phyloP scores from a whole-genome alignment of 2,113 vertebrate genomes.

The Rallus limicola region DNA sequence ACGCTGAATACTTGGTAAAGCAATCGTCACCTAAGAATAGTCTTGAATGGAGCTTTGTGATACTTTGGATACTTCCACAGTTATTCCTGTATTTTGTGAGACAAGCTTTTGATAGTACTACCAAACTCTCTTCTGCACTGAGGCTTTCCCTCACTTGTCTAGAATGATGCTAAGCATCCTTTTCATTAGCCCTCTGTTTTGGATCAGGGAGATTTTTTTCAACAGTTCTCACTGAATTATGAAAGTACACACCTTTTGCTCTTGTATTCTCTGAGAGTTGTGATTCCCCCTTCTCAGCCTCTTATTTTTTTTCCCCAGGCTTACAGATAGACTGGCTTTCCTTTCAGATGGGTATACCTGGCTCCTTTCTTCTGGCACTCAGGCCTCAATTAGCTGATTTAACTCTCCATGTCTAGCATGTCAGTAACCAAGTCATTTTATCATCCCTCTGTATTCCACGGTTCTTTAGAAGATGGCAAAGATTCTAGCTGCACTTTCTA shows the following conservation, averaged over 20 bases:
- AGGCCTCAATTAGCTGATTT: not conserved
- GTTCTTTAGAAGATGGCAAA: not conserved
- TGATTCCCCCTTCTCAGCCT: not conserved
- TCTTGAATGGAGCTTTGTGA: not conserved
- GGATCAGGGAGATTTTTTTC: not conserved
- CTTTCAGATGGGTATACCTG: not conserved
- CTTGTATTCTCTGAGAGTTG: not conserved
- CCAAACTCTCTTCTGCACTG: not conserved
- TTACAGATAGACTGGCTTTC: not conserved
- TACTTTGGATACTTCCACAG: not conserved
- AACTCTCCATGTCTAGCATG: not conserved
- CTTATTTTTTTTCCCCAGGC: not conserved
- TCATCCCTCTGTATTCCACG: rapidly evolving
- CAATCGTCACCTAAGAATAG: not conserved
- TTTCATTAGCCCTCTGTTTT: not conserved
- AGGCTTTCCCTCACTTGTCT: not conserved
- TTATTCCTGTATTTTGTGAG: not conserved
- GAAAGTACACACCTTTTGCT: not conserved
- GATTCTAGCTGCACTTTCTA: not conserved
- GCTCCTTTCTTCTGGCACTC: not conserved
- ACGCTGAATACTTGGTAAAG: not conserved
- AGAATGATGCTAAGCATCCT: not conserved
- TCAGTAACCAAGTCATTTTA: not conserved
- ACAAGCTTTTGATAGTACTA: not conserved
- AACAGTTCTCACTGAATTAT: not conserved